These are phyloP conservation scores for Brachionus asplanchnoidis DNA, from an alignment of 1,140 invertebrate species.

Conservation along the genomic window DNA sequence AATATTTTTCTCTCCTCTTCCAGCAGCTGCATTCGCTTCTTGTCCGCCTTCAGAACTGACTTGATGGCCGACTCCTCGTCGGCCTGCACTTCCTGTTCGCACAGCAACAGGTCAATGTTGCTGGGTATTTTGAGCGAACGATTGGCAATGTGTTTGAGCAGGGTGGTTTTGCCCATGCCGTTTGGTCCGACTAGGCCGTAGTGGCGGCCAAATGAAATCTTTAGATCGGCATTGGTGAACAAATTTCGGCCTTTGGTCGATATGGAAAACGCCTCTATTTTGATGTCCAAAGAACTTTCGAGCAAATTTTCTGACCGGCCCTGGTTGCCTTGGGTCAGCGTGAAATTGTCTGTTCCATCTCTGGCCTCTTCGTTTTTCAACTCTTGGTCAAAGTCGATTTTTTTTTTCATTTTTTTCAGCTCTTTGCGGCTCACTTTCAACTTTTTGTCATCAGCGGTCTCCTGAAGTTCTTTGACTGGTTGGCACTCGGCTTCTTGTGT, in stretches of 20 bases:
- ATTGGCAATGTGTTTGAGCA: constrained; percentile 83
- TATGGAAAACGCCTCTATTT: constrained; percentile 94
- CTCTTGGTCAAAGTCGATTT: constrained; percentile 1
- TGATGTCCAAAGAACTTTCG: constrained; percentile 94
- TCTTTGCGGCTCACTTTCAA: constrained; percentile 33
- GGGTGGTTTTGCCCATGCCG: constrained; percentile 93
- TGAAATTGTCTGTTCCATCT: constrained; percentile 71
- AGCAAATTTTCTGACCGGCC: constrained; percentile 74
- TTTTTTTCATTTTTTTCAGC: constrained; percentile 38
- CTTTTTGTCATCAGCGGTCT: not conserved
- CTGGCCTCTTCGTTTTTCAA: not conserved
- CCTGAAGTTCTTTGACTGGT: not conserved
- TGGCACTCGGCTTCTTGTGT: not conserved
- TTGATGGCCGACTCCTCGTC: constrained; percentile 85
- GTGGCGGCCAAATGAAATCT: constrained; percentile 84
- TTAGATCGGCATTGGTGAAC: constrained; percentile 89
- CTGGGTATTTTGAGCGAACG: constrained; percentile 84
- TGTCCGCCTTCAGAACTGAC: constrained; percentile 84
- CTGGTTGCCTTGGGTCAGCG: constrained; percentile 80
- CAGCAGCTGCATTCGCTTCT: constrained; percentile 74
- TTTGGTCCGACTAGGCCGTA: constrained; percentile 98
- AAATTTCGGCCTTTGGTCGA: constrained; percentile 93
- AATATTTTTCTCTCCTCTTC: constrained; percentile 75
- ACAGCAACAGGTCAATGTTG: constrained; percentile 92
- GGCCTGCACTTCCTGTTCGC: constrained; percentile 95